Conservation (phyloP, 2,888 invertebrate genomes). For the Hipparchia semele region DNA sequence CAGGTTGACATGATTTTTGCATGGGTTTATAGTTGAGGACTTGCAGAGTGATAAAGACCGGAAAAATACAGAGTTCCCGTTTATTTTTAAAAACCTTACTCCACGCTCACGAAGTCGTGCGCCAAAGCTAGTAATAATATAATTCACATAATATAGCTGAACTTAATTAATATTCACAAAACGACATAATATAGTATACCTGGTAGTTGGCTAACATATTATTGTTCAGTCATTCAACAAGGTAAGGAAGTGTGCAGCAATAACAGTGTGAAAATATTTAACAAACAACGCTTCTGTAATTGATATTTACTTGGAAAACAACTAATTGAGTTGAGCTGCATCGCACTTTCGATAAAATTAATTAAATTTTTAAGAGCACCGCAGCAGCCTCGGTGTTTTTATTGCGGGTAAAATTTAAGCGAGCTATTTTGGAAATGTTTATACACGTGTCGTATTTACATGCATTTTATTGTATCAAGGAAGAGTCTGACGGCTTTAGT, state of each 20-base stretch:
- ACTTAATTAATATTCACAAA: no score
- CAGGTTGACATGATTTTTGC: no score
- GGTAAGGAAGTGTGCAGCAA: not conserved
- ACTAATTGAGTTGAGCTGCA: conserved; percentile 66
- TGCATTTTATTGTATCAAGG: conserved; percentile 1
- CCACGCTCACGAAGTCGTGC: no score
- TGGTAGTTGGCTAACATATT: no score
- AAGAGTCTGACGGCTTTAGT: conserved; percentile 4
- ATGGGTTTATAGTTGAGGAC: no score
- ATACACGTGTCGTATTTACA: conserved; percentile 13
- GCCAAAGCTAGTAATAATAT: no score
- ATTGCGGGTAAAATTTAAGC: conserved; percentile 57
- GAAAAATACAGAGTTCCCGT: no score
- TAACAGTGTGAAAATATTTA: not conserved
- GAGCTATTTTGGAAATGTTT: conserved; percentile 38
- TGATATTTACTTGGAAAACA: conserved; percentile 58
- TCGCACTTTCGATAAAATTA: conserved; percentile 58
- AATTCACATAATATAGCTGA: no score
- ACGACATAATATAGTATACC: no score
- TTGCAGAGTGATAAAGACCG: no score
- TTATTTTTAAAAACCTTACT: no score
- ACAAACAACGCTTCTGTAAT: conserved; percentile 30
- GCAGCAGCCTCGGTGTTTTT: conserved; percentile 53
- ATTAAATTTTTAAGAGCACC: conserved; percentile 59
- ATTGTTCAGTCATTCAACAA: no score